phyloP scores from a whole-genome alignment of 2,113 vertebrate species.

The Neotoma lepida region DNA sequence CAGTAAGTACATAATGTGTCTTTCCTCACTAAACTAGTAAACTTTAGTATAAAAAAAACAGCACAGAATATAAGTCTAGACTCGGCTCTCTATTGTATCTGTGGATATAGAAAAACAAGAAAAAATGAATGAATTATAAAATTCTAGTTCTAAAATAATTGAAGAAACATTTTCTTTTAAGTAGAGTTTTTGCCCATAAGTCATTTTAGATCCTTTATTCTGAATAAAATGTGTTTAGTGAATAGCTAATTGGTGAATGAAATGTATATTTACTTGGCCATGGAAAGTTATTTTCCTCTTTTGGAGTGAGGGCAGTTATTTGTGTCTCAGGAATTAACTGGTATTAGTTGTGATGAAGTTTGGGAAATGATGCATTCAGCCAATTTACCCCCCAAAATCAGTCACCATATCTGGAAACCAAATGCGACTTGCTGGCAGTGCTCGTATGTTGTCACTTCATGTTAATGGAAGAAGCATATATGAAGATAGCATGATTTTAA shows the following conservation, averaged over 20 bases:
- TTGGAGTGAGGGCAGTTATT: neutral
- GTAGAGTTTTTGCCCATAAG: neutral
- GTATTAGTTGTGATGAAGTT: conserved; percentile 1
- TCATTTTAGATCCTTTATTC: conserved; percentile 51
- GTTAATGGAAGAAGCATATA: neutral
- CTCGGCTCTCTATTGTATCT: neutral
- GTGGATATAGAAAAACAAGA: neutral
- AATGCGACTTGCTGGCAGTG: neutral
- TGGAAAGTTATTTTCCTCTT: neutral
- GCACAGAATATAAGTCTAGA: neutral
- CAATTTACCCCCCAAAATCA: conserved; percentile 2
- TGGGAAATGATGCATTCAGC: conserved; percentile 19
- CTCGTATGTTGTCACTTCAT: neutral
- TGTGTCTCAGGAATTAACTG: conserved; percentile 1
- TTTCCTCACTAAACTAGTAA: conserved; percentile 40
- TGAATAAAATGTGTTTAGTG: neutral
- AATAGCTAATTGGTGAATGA: neutral
- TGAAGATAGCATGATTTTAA: neutral
- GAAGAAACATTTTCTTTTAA: conserved; percentile 25
- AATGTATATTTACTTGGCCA: neutral
- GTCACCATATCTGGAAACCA: neutral
- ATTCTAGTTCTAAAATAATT: conserved; percentile 32
- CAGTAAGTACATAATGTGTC: neutral
- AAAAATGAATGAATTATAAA: conserved; percentile 8
- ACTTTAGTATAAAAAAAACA: neutral